Percentiles rank a stretch among this genome's conserved stretches.
Conservation (phyloP, 2,797 vertebrate genomes). For the Tinamus major region DNA sequence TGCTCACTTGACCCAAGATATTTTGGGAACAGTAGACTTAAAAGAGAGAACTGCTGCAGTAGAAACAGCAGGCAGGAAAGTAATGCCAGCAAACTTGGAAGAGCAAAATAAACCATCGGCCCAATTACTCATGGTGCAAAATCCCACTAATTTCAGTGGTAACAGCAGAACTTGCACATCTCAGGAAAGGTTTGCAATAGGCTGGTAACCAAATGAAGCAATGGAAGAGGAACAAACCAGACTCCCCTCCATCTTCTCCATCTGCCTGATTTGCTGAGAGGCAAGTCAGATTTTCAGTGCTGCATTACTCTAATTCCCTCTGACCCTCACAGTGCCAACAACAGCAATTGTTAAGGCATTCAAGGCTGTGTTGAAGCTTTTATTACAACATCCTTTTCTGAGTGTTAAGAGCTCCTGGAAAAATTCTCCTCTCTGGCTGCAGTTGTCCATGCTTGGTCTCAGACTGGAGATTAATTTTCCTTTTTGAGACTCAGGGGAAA, state of each 20-base stretch:
- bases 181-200: not conserved
- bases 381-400: conserved; percentile 6
- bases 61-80: not conserved
- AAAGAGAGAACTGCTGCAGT: not conserved
- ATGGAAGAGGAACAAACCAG: not conserved
- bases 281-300: not conserved
- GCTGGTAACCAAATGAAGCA: not conserved
- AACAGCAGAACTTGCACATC: fast-evolving
- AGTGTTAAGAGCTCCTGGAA: not conserved
- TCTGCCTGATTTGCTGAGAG: not conserved
- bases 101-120: not conserved
- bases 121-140: not conserved
- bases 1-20: not conserved
- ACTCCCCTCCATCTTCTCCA: not conserved
- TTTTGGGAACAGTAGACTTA: conserved; percentile 5
- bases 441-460: not conserved
- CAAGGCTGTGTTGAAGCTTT: not conserved
- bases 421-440: not conserved
- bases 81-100: not conserved
- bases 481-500: not conserved
- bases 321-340: not conserved
- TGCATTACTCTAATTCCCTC: not conserved
- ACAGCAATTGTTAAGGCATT: not conserved
- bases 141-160: not conserved
- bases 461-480: not conserved